Conservation (phyloP, 2,113 vertebrate genomes). For the Bostrychus sinensis region DNA sequence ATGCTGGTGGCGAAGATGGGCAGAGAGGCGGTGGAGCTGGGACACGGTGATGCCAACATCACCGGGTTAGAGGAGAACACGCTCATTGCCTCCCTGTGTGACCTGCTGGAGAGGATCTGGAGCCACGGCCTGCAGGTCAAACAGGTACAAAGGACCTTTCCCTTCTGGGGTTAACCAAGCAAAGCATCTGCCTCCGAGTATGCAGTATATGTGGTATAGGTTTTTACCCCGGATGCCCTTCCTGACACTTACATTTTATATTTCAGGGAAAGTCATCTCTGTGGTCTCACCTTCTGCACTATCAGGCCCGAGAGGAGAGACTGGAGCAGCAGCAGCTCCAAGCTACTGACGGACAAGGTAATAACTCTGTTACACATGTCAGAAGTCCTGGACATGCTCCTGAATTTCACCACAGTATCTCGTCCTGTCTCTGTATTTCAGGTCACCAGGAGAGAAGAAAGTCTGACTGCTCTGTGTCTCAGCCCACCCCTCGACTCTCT, state of each 20-base stretch:
- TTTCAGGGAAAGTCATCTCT: slow-evolving; percentile 91
- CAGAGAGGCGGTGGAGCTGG: slow-evolving; percentile 90
- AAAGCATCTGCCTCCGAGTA: too few species aligned
- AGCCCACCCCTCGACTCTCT: slow-evolving; percentile 85
- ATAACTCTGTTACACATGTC: slow-evolving; percentile 7
- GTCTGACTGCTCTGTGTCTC: slow-evolving; percentile 82
- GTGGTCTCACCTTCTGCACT: slow-evolving; percentile 93
- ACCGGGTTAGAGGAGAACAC: slow-evolving; percentile 92
- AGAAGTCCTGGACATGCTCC: too few species aligned
- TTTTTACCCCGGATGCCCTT: too few species aligned
- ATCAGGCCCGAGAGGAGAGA: slow-evolving; percentile 89
- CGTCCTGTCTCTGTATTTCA: slow-evolving; percentile 52
- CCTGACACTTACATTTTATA: slow-evolving; percentile 1
- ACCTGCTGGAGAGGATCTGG: slow-evolving; percentile 93
- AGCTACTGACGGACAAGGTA: slow-evolving; percentile 85
- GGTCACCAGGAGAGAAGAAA: slow-evolving; percentile 86
- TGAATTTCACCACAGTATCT: too few species aligned
- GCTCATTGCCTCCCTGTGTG: slow-evolving; percentile 89
- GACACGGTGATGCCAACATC: slow-evolving; percentile 91
- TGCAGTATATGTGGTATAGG: too few species aligned
- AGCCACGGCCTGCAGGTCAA: slow-evolving; percentile 90
- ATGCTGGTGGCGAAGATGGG: slow-evolving; percentile 97
- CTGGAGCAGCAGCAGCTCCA: slow-evolving; percentile 76
- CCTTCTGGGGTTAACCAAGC: background rate
- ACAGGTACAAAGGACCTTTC: slow-evolving; percentile 82